A percentile compares a stretch with the other conserved stretches of the same genome.
phyloP scores from a whole-genome alignment of 2,888 invertebrate species.

The Selenia dentaria region DNA sequence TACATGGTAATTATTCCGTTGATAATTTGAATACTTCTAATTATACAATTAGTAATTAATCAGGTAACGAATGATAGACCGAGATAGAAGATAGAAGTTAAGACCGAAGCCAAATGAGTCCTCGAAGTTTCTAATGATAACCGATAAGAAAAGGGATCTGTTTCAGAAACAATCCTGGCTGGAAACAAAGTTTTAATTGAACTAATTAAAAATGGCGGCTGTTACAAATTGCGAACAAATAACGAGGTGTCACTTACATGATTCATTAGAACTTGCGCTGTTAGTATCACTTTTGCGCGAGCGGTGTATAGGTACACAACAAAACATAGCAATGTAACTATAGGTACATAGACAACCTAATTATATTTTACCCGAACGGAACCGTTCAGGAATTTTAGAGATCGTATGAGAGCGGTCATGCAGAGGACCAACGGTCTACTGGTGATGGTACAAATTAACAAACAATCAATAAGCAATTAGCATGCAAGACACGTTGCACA shows the following conservation, averaged over 20 bases:
- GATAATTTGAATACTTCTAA: too few species aligned
- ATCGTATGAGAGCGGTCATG: slow-evolving; percentile 12
- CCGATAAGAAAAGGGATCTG: slow-evolving; percentile 13
- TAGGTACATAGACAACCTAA: too few species aligned
- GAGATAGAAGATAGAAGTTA: too few species aligned
- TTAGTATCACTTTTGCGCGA: slow-evolving; percentile 30
- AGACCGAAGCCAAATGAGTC: slow-evolving; percentile 2
- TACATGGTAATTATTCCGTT: too few species aligned
- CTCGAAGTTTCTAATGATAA: slow-evolving; percentile 11
- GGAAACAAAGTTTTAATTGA: slow-evolving; percentile 17
- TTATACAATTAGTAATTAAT: too few species aligned
- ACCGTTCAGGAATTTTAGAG: background rate
- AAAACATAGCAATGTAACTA: slow-evolving; percentile 41
- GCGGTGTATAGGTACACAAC: slow-evolving; percentile 41
- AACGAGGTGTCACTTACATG: slow-evolving; percentile 39
- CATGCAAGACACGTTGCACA: slow-evolving; percentile 37
- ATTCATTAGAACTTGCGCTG: slow-evolving; percentile 32
- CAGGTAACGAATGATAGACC: too few species aligned
- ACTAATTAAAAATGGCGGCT: slow-evolving; percentile 16
- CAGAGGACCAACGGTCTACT: slow-evolving; percentile 11
- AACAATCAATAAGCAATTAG: slow-evolving; percentile 51
- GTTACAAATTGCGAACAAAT: slow-evolving; percentile 15
- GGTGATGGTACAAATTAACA: slow-evolving; percentile 41
- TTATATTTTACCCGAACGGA: too few species aligned
- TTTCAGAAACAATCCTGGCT: slow-evolving; percentile 2